A percentile compares a stretch with the other conserved stretches of the same genome.
These are phyloP conservation scores for Rhamphomyia laevipes DNA, from an alignment of 2,888 invertebrate genomes.

Conservation along the genomic window DNA sequence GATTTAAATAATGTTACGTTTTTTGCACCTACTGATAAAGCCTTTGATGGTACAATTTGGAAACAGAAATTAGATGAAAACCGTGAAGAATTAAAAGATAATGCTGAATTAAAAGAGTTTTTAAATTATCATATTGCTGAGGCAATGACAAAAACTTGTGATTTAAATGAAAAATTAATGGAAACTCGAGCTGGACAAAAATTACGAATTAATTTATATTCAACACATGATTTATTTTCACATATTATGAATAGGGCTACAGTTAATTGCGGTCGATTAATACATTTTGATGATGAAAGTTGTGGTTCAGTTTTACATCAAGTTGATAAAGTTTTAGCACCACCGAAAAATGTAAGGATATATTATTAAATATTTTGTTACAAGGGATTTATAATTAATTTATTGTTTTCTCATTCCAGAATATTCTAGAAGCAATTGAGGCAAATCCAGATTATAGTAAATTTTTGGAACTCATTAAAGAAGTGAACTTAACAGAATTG, in stretches of 20 bases:
- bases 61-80: slow-evolving; percentile 29
- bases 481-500: slow-evolving; percentile 31
- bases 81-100: slow-evolving; percentile 30
- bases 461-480: slow-evolving; percentile 30
- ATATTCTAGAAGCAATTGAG: slow-evolving; percentile 28
- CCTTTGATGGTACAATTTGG: slow-evolving; percentile 42
- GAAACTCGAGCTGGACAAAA: slow-evolving; percentile 40
- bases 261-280: slow-evolving; percentile 53
- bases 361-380: background rate
- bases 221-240: slow-evolving; percentile 44
- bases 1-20: slow-evolving; percentile 48
- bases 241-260: slow-evolving; percentile 49
- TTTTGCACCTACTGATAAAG: slow-evolving; percentile 52
- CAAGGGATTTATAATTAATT: background rate
- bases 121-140: slow-evolving; percentile 50
- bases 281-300: slow-evolving; percentile 48
- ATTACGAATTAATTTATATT: slow-evolving; percentile 48
- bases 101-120: slow-evolving; percentile 43
- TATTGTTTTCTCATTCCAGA: slow-evolving; percentile 17
- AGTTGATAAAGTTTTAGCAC: slow-evolving; percentile 45
- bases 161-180: slow-evolving; percentile 44
- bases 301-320: slow-evolving; percentile 58
- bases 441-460: slow-evolving; percentile 33
- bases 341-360: slow-evolving; percentile 27
- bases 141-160: slow-evolving; percentile 44